These are phyloP conservation scores for Luehdorfia chinensis DNA, from an alignment of 1,140 invertebrate species.

Conservation along the genomic window DNA sequence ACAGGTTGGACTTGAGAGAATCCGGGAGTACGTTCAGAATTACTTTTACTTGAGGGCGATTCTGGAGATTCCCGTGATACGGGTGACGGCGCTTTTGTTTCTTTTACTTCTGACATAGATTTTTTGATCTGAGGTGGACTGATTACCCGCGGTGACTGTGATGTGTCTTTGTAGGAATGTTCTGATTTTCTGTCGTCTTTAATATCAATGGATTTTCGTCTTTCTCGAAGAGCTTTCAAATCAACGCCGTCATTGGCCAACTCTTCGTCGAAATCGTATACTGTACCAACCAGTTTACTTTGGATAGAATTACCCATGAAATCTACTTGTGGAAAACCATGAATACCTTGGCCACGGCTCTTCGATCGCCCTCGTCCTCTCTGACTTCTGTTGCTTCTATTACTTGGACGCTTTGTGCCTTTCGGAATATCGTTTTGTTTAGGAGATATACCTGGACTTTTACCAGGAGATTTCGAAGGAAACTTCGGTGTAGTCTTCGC, in stretches of 20 bases:
- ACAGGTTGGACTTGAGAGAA: slow-evolving; percentile 82
- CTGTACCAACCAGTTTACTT: slow-evolving; percentile 89
- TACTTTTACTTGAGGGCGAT: slow-evolving; percentile 38
- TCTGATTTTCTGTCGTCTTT: slow-evolving; percentile 81
- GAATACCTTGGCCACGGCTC: slow-evolving; percentile 78
- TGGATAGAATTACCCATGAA: slow-evolving; percentile 78
- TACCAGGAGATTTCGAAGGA: slow-evolving; percentile 83
- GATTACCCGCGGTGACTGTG: slow-evolving; percentile 77
- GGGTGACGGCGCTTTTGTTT: slow-evolving; percentile 43
- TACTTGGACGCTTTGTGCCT: slow-evolving; percentile 72
- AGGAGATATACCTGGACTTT: slow-evolving; percentile 87
- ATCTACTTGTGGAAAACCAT: slow-evolving; percentile 44
- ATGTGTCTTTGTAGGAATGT: slow-evolving; percentile 76
- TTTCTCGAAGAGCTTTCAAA: slow-evolving; percentile 87
- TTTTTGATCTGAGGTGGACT: slow-evolving; percentile 69
- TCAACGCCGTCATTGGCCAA: slow-evolving; percentile 87
- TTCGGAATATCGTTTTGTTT: slow-evolving; percentile 74
- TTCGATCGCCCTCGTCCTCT: slow-evolving; percentile 83
- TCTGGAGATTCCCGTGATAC: slow-evolving; percentile 36
- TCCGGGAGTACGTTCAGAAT: slow-evolving; percentile 53
- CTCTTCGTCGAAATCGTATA: slow-evolving; percentile 92
- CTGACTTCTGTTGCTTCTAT: slow-evolving; percentile 75
- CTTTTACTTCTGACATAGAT: slow-evolving; percentile 43
- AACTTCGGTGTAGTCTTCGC: slow-evolving; percentile 81
- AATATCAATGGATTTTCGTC: slow-evolving; percentile 85